phyloP scores from a whole-genome alignment of 1,140 invertebrate species.

The Zaprionus kolodkinae region DNA sequence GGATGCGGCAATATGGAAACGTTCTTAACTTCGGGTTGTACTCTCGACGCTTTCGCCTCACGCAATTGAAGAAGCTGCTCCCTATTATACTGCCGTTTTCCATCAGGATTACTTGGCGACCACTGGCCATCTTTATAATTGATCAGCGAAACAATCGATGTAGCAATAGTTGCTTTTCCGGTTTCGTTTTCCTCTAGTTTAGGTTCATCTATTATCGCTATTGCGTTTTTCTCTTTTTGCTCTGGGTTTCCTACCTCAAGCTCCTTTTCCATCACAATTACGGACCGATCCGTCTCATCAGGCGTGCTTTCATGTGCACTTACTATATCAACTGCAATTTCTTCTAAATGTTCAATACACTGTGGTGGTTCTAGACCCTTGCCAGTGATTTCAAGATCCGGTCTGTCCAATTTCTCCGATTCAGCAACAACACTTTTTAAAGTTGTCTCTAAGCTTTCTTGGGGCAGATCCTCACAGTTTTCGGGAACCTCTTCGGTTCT shows the following conservation, averaged over 20 bases:
- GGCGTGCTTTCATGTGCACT: conserved; percentile 23
- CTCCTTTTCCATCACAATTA: conserved; percentile 18
- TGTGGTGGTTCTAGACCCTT: not conserved
- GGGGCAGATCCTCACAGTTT: not conserved
- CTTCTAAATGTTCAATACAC: too few species aligned
- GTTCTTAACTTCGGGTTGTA: conserved; percentile 89
- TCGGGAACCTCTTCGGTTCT: not conserved
- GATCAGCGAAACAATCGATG: conserved; percentile 49
- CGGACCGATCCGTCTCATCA: conserved; percentile 56
- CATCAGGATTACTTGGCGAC: conserved; percentile 92
- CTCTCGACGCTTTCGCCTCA: conserved; percentile 89
- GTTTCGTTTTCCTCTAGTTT: not conserved
- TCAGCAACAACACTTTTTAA: not conserved
- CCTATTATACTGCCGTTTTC: conserved; percentile 92
- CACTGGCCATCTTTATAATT: conserved; percentile 90
- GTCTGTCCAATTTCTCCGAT: not conserved
- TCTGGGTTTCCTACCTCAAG: not conserved
- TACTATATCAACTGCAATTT: not conserved
- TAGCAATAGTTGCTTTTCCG: not conserved
- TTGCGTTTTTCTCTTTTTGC: not conserved
- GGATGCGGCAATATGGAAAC: conserved; percentile 85
- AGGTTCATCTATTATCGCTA: not conserved
- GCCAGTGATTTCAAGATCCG: not conserved
- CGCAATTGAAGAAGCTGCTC: conserved; percentile 91
- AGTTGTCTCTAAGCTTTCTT: not conserved